Conservation (phyloP, 2,797 vertebrate species). For the Uromys caudimaculatus region DNA sequence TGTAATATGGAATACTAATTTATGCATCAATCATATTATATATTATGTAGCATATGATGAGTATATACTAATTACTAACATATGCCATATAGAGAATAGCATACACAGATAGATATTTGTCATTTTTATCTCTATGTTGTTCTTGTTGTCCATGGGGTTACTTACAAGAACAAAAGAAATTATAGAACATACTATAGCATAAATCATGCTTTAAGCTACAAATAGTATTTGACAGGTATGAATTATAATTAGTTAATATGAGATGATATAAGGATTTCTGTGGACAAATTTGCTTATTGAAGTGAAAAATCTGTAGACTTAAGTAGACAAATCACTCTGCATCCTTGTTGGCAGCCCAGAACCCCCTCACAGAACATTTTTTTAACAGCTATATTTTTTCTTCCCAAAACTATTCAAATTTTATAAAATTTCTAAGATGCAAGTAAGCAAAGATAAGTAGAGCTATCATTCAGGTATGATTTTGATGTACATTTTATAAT, state of each 20-base stretch:
- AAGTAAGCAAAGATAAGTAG: background rate
- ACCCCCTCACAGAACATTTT: background rate
- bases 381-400: background rate
- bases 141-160: background rate
- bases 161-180: background rate
- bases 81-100: background rate
- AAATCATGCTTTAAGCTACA: background rate
- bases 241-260: background rate
- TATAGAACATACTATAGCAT: background rate
- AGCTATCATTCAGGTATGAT: background rate
- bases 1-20: background rate
- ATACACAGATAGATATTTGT: background rate
- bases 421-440: background rate
- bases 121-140: background rate
- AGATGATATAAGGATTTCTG: background rate
- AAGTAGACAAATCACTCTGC: background rate
- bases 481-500: background rate
- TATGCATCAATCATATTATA: background rate
- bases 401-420: background rate
- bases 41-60: background rate
- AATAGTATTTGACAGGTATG: background rate
- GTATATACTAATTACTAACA: background rate
- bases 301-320: background rate
- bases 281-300: background rate
- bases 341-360: background rate